Conservation (phyloP, 2,888 invertebrate genomes). For the Escarpia spicata region DNA sequence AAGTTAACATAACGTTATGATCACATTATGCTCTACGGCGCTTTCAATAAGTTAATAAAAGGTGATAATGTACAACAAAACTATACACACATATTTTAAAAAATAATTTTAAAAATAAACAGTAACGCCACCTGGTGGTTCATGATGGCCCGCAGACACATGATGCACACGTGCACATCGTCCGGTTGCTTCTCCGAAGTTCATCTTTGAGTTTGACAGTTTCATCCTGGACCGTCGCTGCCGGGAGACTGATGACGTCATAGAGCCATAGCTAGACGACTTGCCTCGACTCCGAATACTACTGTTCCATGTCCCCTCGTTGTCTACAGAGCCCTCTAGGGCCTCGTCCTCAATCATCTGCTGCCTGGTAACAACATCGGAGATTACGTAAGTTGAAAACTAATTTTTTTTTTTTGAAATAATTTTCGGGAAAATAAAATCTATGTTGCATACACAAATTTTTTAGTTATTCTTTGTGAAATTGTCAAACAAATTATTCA, state of each 20-base stretch:
- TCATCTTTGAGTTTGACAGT: conserved; percentile 51
- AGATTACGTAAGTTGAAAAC: not conserved
- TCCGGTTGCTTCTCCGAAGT: conserved; percentile 79
- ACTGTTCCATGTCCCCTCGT: conserved; percentile 38
- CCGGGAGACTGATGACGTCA: not conserved
- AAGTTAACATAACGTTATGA: too few species aligned
- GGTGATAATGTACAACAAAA: too few species aligned
- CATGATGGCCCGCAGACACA: conserved; percentile 99
- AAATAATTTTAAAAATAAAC: not conserved
- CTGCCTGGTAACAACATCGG: not conserved
- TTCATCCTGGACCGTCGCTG: conserved; percentile 34
- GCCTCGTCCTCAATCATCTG: conserved; percentile 7
- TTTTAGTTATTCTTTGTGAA: too few species aligned
- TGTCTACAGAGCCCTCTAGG: conserved; percentile 41
- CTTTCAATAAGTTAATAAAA: too few species aligned
- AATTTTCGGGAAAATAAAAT: too few species aligned
- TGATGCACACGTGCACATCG: conserved; percentile 98
- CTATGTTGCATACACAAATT: too few species aligned
- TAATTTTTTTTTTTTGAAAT: too few species aligned
- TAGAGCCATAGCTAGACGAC: conserved; percentile 19
- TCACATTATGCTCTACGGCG: too few species aligned
- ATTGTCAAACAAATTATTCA: too few species aligned
- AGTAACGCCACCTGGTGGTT: conserved; percentile 85
- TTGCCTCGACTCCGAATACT: conserved; percentile 26
- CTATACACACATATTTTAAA: not conserved